phyloP scores from a whole-genome alignment of 2,888 invertebrate species.

The Lasioglossum malachurum region DNA sequence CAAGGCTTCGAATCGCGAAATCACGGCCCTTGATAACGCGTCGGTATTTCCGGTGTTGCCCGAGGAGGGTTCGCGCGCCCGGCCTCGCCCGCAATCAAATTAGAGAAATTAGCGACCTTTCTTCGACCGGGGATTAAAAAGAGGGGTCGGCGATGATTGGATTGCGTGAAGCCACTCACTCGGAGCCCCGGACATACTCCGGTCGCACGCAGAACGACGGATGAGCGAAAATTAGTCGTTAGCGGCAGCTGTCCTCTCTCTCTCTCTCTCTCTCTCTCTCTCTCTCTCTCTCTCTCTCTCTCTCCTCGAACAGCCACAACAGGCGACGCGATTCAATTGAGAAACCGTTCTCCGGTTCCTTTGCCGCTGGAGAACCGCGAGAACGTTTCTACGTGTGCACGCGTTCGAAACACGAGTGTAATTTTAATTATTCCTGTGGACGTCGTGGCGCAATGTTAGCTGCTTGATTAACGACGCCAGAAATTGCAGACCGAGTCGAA shows the following conservation, averaged over 20 bases:
- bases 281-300: neutral
- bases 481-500: neutral
- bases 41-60: conserved; percentile 65
- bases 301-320: conserved; percentile 7
- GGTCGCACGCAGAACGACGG: conserved; percentile 34
- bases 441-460: neutral
- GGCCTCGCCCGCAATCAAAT: conserved; percentile 76
- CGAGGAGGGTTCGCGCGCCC: conserved; percentile 56
- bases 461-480: neutral
- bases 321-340: conserved; percentile 13
- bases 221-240: conserved; percentile 62
- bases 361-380: neutral
- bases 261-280: neutral
- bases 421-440: neutral
- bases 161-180: conserved; percentile 42
- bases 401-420: neutral
- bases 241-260: neutral
- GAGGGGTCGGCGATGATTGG: conserved; percentile 49
- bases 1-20: conserved; percentile 40
- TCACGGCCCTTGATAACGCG: conserved; percentile 62
- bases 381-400: neutral
- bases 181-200: conserved; percentile 8
- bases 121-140: conserved; percentile 26
- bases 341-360: neutral
- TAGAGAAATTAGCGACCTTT: conserved; percentile 73